phyloP scores from a whole-genome alignment of 2,888 invertebrate genomes.

The Drosophila testacea region DNA sequence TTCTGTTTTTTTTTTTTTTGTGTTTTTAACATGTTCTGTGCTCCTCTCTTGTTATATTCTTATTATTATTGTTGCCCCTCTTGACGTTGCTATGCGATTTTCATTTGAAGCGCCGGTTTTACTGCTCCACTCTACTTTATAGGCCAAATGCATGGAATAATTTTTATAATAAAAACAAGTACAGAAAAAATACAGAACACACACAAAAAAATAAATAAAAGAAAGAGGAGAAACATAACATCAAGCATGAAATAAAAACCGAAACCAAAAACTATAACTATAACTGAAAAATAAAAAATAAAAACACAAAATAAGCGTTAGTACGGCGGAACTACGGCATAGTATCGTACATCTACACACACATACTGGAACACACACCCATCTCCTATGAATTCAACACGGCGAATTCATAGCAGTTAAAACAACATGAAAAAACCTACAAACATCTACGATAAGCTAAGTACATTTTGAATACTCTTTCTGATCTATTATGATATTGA shows the following conservation, averaged over 20 bases:
- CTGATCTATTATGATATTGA: neutral
- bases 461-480: slow-evolving; percentile 17
- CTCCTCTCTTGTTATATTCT: slow-evolving; percentile 28
- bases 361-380: slow-evolving; percentile 4
- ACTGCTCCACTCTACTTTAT: slow-evolving; percentile 59
- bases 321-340: slow-evolving; percentile 49
- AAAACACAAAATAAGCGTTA: slow-evolving; percentile 32
- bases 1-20: neutral
- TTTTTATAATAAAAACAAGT: slow-evolving; percentile 59
- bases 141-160: slow-evolving; percentile 74
- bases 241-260: slow-evolving; percentile 32
- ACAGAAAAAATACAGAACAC: neutral
- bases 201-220: slow-evolving; percentile 2
- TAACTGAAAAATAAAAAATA: slow-evolving; percentile 15
- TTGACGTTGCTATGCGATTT: slow-evolving; percentile 66
- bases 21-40: slow-evolving; percentile 1
- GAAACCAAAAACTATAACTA: slow-evolving; percentile 33
- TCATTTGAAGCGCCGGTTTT: slow-evolving; percentile 54
- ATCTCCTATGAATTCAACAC: slow-evolving; percentile 4
- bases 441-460: neutral
- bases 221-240: slow-evolving; percentile 4
- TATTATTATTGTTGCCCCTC: slow-evolving; percentile 56
- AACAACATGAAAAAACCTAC: slow-evolving; percentile 24
- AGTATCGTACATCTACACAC: slow-evolving; percentile 23
- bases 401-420: slow-evolving; percentile 17